Evolutionary conservation across 2,888 invertebrate species (phyloP), one percentile per base, ranked within the genome.

Genomic region (Chymomyza procnemis): DNA sequence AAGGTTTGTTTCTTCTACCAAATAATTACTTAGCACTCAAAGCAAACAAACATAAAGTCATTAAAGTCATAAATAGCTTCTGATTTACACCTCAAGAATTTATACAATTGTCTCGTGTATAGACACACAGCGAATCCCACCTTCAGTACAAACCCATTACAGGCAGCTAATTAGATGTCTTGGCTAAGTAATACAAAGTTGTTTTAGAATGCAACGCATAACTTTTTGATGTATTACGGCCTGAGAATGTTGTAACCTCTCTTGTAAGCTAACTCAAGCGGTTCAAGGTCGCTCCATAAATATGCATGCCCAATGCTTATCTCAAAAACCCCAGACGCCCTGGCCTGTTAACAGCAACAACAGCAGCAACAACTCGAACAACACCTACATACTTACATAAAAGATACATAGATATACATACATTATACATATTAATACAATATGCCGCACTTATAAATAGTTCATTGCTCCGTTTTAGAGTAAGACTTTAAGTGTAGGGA

Each of bases 381-480:
- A 18, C 48, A 18, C 48, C 16, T 50, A 18, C 48, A 18, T 50
- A 41, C 50, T 30, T 16, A 58, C 71, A 74, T 62, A 62, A 75
- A 64, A 67, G 64, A 52, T 66, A 72, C 67, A 54, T 65, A 64
- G 19, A 63, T 62, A 60, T 62, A 56, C 61, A 59, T 62, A 63
- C 59, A 62, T n/a, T n/a, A n/a, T 14, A 63, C 63, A 60, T 41
- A 41, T 41, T 41, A 41, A 41, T 41, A 41, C 34, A 41, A 68
- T 65, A 71, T 70, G 73, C 60, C 46, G 67, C 71, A 65, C 69
- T 85, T 84, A 81, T 78, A 85, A 84, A 86, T 84, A 81, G 81
- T 81, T 81, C 81, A 81, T 76, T 81, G 81, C 87, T 79, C 81
- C 71, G 85, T 66, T 73, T n/a, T 84, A 66, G 76, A 75, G 76